Evolutionary conservation across 2,888 invertebrate genomes (phyloP), one percentile per base, ranked within the genome.

Genomic region (Mythimna albipuncta): DNA sequence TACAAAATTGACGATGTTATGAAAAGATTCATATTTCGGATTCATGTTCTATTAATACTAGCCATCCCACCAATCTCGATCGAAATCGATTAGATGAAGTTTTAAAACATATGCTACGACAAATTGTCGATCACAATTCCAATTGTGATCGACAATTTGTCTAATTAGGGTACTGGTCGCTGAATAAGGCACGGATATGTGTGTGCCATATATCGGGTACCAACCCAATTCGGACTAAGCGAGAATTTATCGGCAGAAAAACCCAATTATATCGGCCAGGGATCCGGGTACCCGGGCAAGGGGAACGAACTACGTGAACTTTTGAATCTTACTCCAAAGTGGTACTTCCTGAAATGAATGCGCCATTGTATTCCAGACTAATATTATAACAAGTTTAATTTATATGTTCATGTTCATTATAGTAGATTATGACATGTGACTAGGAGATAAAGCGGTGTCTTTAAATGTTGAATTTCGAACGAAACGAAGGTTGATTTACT

Each of bases 221-320:
- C 58, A 63, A 58, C 21, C 54, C 71, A 78, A 75, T 78, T 54
- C 9, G 32, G 38, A 6, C 64, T 72, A 78, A 79, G 59, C 58
- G 58, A 41, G 50, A 75, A 64, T 64, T 64, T 75, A 79, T 75
- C 59, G 75, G 16, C 47, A 78, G 54, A 61, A 72, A 72, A 72
- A 79, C 55, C 50, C 64, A 76, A 72, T 79, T 76, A 79, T 57
- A 67, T 32, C 50, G 35, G 0, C 38, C 71, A 3, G 67, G 32
- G 5, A 32, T 5, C 32, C 32, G 32, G 58, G 35, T 35, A 38
- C 77, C 38, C 21, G 21, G 9, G n/a, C 16, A 19, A 26, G 61
- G 19, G 21, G 38, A 74, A 69, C 32, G 32, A 69, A 77, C 77
- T 77, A 55, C 19, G 32, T 21, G 6, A 62, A 69, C 70, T 69